Base-by-base conservation (phyloP, 2,113 vertebrate species). In the Capreolus pygargus region DNA sequence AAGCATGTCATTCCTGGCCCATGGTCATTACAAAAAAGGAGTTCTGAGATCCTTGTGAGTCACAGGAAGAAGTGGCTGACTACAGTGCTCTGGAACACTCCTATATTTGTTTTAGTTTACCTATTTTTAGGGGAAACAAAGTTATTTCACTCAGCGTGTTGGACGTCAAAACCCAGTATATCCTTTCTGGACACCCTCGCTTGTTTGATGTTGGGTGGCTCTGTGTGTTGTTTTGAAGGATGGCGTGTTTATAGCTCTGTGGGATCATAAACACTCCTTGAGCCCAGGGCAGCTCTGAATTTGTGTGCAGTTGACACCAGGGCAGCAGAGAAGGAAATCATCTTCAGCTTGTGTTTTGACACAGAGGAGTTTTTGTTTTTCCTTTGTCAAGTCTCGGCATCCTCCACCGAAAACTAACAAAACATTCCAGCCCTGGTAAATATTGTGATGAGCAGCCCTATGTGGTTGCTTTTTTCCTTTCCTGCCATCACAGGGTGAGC, bases 61-160 rank as follows among this genome's bases (percentile, higher is more conserved):
- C 81, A 92, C 47, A 93, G 97, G 94, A 97, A 93, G 93, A 97
- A 93, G 85, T 52, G 82, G n/a, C 89, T 57, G 43, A 55, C 54
- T 43, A 16, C 94, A 11, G 10, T 81, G 78, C 91, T 95, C 55
- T 96, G 93, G 79, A 83, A 93, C 45, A 54, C 82, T 54, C 67
- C 28, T 70, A 2, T 91, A 47, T 97, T 97, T 98, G 92, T 98
- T 97, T 98, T 90, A 30, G 30, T 97, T 97, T 90, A 57, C 92
- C 86, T 96, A 54, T 97, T 98, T 98, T 97, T 92, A 86, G 89
- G 60, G 79, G 55, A 94, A 89, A 89, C 85, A 91, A 81, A 76
- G 61, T 83, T 89, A 91, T 94, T 97, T 96, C 21, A 47, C 57
- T 19, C 33, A 70, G 87, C 23, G 27, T 33, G 9, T 81, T 50